Evolutionary conservation across 2,888 invertebrate species (phyloP).

Genomic region (Cosmorhoe ocellata): DNA sequence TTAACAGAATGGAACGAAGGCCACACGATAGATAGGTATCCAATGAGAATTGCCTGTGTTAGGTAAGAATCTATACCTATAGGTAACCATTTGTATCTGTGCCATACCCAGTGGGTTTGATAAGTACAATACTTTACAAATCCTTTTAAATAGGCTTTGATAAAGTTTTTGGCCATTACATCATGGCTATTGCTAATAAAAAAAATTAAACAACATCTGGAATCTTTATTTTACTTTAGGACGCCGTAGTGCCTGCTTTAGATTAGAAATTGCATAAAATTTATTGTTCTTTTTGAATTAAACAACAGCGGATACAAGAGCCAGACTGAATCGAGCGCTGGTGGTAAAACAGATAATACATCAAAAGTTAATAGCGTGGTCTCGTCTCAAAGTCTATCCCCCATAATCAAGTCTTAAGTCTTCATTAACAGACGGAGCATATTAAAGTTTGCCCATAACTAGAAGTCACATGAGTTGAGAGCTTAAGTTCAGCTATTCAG

Average conservation of each 20-base stretch:
- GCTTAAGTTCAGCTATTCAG: conserved; percentile 39
- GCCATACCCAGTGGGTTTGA: too few relatives aligned
- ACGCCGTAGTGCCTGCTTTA: too few relatives aligned
- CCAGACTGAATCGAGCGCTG: neutral
- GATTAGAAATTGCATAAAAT: too few relatives aligned
- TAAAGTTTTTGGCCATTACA: too few relatives aligned
- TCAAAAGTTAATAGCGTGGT: conserved; percentile 1
- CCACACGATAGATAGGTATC: conserved; percentile 22
- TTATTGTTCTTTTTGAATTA: too few relatives aligned
- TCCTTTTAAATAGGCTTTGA: too few relatives aligned
- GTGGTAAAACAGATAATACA: neutral
- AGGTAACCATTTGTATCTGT: neutral
- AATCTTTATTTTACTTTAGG: too few relatives aligned
- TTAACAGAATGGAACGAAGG: conserved; percentile 38
- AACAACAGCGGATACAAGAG: too few relatives aligned
- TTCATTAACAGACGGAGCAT: conserved; percentile 37
- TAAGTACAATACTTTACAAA: too few relatives aligned
- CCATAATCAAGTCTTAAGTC: conserved; percentile 25
- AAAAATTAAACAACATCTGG: too few relatives aligned
- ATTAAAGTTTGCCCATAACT: conserved; percentile 50
- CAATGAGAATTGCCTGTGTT: conserved; percentile 16
- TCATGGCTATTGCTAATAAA: too few relatives aligned
- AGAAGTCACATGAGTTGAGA: conserved; percentile 27
- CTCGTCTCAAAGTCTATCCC: conserved; percentile 5
- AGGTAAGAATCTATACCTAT: too few relatives aligned